Evolutionary conservation across 2,888 invertebrate genomes (phyloP).

Genomic region (Pristionchus fissidentatus): DNA sequence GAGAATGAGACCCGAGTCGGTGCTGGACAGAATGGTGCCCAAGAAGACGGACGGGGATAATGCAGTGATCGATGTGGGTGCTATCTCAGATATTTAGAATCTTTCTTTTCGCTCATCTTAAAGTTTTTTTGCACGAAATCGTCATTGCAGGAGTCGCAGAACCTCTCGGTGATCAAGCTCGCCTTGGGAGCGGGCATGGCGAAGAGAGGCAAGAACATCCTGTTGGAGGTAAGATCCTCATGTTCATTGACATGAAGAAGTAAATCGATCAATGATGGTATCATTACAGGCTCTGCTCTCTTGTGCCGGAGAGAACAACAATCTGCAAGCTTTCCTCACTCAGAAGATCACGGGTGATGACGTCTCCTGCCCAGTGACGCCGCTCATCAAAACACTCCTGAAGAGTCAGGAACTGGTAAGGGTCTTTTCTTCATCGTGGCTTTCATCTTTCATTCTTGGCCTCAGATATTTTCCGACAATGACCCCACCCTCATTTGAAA

Average conservation of each 20-base stretch:
- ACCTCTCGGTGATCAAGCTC: neutral
- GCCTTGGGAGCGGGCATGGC: neutral
- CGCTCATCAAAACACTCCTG: neutral
- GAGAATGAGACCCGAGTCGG: neutral
- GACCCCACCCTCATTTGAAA: neutral
- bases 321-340: neutral
- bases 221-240: neutral
- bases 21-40: constrained; percentile 20
- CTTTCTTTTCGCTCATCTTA: neutral
- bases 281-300: neutral
- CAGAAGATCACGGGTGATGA: neutral
- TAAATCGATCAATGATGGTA: neutral
- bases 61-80: neutral
- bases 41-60: neutral
- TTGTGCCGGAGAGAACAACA: constrained; percentile 12
- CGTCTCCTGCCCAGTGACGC: neutral
- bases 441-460: too few relatives aligned
- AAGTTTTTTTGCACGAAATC: neutral
- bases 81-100: neutral
- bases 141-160: neutral
- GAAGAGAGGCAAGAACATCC: constrained; percentile 13
- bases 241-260: neutral
- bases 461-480: too few relatives aligned
- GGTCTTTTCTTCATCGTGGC: too few relatives aligned
- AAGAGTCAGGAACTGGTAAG: constrained; percentile 12